These are phyloP conservation scores for Trichonephila clavata DNA, from an alignment of 1,140 invertebrate species.

Conservation along the genomic window DNA sequence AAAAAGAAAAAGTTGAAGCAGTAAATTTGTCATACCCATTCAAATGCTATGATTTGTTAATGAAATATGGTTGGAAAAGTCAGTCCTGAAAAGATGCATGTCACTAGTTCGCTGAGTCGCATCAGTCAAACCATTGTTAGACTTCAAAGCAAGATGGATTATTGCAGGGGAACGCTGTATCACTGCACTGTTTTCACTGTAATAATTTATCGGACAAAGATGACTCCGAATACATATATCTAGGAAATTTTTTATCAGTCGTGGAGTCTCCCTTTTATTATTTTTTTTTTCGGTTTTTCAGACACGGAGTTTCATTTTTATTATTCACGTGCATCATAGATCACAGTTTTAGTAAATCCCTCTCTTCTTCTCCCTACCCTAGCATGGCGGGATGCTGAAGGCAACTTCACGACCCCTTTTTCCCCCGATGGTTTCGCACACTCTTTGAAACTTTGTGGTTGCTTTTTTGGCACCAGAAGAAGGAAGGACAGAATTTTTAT, in stretches of 20 bases:
- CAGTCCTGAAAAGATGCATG: slow-evolving; percentile 70
- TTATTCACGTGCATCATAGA: slow-evolving; percentile 73
- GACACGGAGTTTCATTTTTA: slow-evolving; percentile 68
- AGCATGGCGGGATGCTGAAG: neutral
- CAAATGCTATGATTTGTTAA: slow-evolving; percentile 77
- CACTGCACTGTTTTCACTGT: slow-evolving; percentile 71
- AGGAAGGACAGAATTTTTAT: neutral
- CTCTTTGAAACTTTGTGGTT: slow-evolving; percentile 2
- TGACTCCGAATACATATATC: slow-evolving; percentile 69
- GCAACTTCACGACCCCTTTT: slow-evolving; percentile 20
- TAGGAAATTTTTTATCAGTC: slow-evolving; percentile 58
- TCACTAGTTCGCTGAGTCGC: slow-evolving; percentile 31
- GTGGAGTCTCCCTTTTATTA: slow-evolving; percentile 24
- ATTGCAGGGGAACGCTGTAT: slow-evolving; percentile 45
- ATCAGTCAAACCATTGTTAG: slow-evolving; percentile 73
- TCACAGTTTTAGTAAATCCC: slow-evolving; percentile 51
- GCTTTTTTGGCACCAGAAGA: neutral
- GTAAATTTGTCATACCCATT: slow-evolving; percentile 76
- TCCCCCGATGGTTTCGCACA: slow-evolving; percentile 18
- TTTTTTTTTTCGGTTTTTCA: slow-evolving; percentile 4
- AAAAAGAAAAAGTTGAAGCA: slow-evolving; percentile 54
- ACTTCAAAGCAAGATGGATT: slow-evolving; percentile 75
- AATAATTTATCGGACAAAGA: slow-evolving; percentile 76
- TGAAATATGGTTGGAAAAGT: slow-evolving; percentile 74
- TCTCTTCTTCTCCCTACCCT: neutral